Conservation (phyloP, 1,140 invertebrate genomes). For the Drosophila grimshawi region DNA sequence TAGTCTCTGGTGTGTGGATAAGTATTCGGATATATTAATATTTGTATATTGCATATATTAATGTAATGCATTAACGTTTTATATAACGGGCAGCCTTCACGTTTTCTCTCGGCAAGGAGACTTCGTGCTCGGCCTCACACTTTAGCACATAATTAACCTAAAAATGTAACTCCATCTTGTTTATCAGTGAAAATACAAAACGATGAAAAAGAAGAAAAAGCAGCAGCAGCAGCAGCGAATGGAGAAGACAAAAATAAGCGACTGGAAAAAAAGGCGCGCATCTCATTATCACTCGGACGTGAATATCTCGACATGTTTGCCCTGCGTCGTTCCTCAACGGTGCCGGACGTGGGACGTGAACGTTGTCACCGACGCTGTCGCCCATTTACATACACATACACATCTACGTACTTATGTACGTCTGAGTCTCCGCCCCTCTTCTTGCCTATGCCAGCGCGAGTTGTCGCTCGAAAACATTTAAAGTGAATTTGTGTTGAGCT, state of each 20-base stretch:
- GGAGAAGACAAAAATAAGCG: constrained; percentile 41
- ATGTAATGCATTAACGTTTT: constrained; percentile 1
- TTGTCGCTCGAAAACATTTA: constrained; percentile 70
- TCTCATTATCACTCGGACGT: constrained; percentile 84
- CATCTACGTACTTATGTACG: neutral
- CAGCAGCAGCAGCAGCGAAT: constrained; percentile 8
- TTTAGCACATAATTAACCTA: constrained; percentile 84
- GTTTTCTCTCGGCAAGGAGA: constrained; percentile 42
- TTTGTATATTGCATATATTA: constrained; percentile 3
- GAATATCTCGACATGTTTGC: constrained; percentile 83
- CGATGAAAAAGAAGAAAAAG: constrained; percentile 22
- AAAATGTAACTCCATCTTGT: constrained; percentile 84
- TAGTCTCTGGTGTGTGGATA: too few relatives aligned
- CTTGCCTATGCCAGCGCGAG: constrained; percentile 14
- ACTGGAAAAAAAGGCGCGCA: constrained; percentile 78
- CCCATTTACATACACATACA: constrained; percentile 34
- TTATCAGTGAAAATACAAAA: constrained; percentile 76
- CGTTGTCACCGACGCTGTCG: constrained; percentile 62
- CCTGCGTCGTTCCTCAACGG: constrained; percentile 71
- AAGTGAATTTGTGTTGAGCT: constrained; percentile 84
- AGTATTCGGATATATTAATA: neutral
- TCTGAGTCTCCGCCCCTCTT: constrained; percentile 7
- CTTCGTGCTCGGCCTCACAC: constrained; percentile 50
- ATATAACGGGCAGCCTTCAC: constrained; percentile 30
- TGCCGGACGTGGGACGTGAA: constrained; percentile 53